A percentile compares a stretch with the other conserved stretches of the same genome.
These are phyloP conservation scores for Monochamus alternatus DNA, from an alignment of 2,888 invertebrate species.

Conservation along the genomic window DNA sequence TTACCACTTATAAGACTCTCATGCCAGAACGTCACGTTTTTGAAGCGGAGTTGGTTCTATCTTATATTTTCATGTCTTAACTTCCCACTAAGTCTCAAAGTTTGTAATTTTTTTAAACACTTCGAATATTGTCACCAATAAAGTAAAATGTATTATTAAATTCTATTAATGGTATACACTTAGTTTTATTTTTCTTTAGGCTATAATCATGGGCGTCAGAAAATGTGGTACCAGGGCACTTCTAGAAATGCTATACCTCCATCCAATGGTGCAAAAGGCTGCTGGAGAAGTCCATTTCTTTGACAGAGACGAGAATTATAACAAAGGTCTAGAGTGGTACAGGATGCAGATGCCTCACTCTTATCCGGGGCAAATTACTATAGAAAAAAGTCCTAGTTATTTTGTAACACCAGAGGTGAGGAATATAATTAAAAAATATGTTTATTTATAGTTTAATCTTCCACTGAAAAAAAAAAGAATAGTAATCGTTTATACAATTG, in stretches of 20 bases:
- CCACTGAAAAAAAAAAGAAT: no score
- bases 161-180: no score
- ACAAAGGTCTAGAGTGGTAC: conserved; percentile 95
- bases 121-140: no score
- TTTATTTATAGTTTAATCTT: no score
- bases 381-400: conserved; percentile 98
- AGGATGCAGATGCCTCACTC: conserved; percentile 95
- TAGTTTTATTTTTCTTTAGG: conserved; percentile 63
- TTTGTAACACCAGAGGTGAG: conserved; percentile 95
- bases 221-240: conserved; percentile 98
- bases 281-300: conserved; percentile 98
- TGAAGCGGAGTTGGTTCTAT: no score
- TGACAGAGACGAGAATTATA: conserved; percentile 94
- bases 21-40: no score
- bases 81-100: no score
- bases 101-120: no score
- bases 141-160: no score
- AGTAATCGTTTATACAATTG: no score
- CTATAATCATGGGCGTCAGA: conserved; percentile 94
- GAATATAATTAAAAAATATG: conserved; percentile 22
- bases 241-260: conserved; percentile 95
- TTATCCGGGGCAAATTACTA: conserved; percentile 92
- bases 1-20: no score
- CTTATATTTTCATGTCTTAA: no score
- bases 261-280: conserved; percentile 93